Base-by-base conservation (phyloP, 2,888 invertebrate genomes). In the Altica lythri region DNA sequence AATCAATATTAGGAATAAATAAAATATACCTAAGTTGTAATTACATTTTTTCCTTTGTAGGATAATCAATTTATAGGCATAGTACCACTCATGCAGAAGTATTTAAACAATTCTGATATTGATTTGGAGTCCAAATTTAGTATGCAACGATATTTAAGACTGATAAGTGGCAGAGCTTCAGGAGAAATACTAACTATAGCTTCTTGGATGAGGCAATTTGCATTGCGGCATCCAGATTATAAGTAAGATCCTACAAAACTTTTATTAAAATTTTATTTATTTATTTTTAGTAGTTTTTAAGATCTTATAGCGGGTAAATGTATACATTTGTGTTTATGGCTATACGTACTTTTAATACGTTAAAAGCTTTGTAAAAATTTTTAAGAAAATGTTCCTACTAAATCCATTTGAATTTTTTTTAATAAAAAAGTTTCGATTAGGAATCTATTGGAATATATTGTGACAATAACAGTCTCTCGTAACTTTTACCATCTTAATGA, bases 81-180 rank as follows among this genome's bases (percentile, higher is more conserved):
- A 67, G 86, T 97, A 61, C 92, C 96, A 2, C 79, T 99, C 65
- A 94, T 99, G 57, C 90, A 93, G 74, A 92, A 90, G 68, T 99
- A 95, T 78, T 81, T 99, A 67, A 89, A 90, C 62, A 91, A 90
- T 55, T 93, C 96, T 86, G 96, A 98, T 76, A 91, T 97, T 43
- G 98, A 99, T 79, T 94, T 96, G 2, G 97, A 97, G 76, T 97
- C 97, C 30, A 91, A 93, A 75, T 98, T 97, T 78, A 94, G 95
- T 5, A 90, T 99, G 69, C 91, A 92, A 75, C 93, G 96, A 78
- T 99, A 99, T 79, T 83, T 99, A 60, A 92, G 89, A 72, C 84
- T 97, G 58, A 95, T 99, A 71, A 88, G 89, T 73, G 83, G 86
- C 48, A 83, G 92, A 68, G 92, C 93, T 4, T 84, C 89, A 65